phyloP scores from a whole-genome alignment of 2,113 vertebrate genomes.

The Delphinapterus leucas region DNA sequence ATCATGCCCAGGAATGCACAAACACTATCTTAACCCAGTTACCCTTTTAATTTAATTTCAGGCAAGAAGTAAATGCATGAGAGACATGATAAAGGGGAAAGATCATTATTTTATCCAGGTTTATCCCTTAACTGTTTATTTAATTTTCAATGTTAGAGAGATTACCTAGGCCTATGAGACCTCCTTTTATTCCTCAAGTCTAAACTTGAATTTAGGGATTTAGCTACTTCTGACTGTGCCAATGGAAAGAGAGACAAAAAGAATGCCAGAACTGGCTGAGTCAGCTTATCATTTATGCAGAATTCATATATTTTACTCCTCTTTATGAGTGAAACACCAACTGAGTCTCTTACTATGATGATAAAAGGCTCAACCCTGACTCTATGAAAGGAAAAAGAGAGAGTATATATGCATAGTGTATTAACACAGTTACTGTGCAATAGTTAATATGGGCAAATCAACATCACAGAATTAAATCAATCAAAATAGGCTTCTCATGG shows the following conservation, averaged over 20 bases:
- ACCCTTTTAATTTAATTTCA: not conserved
- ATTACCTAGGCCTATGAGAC: not conserved
- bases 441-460: not conserved
- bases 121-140: not conserved
- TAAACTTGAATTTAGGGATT: not conserved
- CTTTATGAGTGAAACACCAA: not conserved
- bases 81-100: not conserved
- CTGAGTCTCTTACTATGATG: not conserved
- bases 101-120: not conserved
- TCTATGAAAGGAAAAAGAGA: not conserved
- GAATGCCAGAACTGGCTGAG: not conserved
- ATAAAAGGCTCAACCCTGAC: not conserved
- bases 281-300: not conserved
- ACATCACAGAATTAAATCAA: not conserved
- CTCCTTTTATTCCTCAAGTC: not conserved
- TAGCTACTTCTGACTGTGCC: not conserved
- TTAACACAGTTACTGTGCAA: not conserved
- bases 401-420: rapidly evolving
- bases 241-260: not conserved
- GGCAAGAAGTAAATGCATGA: not conserved
- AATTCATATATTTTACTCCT: not conserved
- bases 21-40: not conserved
- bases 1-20: not conserved
- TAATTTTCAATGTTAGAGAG: not conserved
- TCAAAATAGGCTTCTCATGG: not conserved